Conservation (phyloP, 2,888 invertebrate genomes). For the Idaea straminata region DNA sequence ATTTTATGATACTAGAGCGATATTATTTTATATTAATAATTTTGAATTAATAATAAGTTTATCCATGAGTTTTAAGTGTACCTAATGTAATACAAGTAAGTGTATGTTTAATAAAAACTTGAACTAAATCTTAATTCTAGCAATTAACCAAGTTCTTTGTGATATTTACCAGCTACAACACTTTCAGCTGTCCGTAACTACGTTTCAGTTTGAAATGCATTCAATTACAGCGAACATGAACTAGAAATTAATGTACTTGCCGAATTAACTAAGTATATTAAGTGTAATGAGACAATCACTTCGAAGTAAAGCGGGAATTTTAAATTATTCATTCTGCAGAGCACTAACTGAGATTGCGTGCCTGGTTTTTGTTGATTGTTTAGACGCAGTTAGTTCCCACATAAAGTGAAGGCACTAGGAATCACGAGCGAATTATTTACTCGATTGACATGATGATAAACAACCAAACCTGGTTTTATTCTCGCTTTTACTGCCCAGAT, state of each 20-base stretch:
- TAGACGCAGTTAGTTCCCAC: slow-evolving; percentile 12
- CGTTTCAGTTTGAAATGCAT: slow-evolving; percentile 2
- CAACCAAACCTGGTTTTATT: slow-evolving; percentile 39
- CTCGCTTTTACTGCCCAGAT: slow-evolving; percentile 26
- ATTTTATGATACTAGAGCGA: slow-evolving; percentile 10
- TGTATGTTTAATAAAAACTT: slow-evolving; percentile 7
- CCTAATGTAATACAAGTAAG: slow-evolving; percentile 10
- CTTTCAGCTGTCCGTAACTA: background rate
- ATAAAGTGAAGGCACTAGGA: slow-evolving; percentile 56
- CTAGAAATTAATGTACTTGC: background rate
- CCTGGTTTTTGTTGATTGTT: background rate
- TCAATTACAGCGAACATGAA: background rate
- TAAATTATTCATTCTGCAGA: slow-evolving; percentile 21
- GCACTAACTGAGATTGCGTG: background rate
- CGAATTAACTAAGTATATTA: slow-evolving; percentile 2
- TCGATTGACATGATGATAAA: slow-evolving; percentile 55
- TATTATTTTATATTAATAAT: slow-evolving; percentile 8
- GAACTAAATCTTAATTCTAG: slow-evolving; percentile 7
- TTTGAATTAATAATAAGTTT: slow-evolving; percentile 27
- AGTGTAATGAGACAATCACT: slow-evolving; percentile 25
- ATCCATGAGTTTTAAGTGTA: slow-evolving; percentile 36
- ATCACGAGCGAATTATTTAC: slow-evolving; percentile 50
- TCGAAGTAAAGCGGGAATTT: slow-evolving; percentile 26
- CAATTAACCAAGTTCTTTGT: slow-evolving; percentile 9
- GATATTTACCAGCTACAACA: background rate